These are phyloP conservation scores for Lepidurus arcticus DNA, from an alignment of 1,140 invertebrate species.

Conservation along the genomic window DNA sequence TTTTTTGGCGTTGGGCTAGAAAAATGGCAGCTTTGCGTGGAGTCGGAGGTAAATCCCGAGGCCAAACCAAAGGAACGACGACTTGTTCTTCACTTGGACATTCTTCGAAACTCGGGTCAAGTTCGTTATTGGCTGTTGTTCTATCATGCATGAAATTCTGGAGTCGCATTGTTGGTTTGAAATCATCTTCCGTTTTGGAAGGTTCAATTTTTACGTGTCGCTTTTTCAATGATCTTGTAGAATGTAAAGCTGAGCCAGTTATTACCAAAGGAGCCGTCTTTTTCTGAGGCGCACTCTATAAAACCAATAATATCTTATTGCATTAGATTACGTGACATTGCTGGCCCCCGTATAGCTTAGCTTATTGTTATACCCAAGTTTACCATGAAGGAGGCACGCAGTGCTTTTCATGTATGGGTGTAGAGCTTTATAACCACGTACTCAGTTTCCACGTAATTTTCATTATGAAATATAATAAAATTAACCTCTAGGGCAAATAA, in stretches of 20 bases:
- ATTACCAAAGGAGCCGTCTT: slow-evolving; percentile 25
- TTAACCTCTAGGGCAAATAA: too few species aligned
- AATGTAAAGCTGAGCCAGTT: slow-evolving; percentile 27
- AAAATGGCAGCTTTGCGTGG: slow-evolving; percentile 33
- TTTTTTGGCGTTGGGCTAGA: slow-evolving; percentile 30
- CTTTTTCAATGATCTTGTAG: neutral
- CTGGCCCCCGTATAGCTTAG: neutral
- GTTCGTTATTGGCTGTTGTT: neutral
- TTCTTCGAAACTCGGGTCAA: neutral
- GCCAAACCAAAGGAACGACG: neutral
- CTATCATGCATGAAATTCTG: neutral
- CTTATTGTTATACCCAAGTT: too few species aligned
- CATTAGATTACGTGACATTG: neutral
- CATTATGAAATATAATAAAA: too few species aligned
- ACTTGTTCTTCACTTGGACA: neutral
- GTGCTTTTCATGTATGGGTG: too few species aligned
- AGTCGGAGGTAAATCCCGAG: neutral
- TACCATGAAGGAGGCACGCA: too few species aligned
- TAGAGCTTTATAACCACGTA: too few species aligned
- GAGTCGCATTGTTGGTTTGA: neutral
- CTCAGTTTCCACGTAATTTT: too few species aligned
- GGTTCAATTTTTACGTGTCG: neutral
- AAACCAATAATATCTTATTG: neutral
- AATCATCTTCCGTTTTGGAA: neutral
- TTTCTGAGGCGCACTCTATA: slow-evolving; percentile 28